Percentiles rank a stretch among this genome's conserved stretches.
Evolutionary conservation across 2,113 vertebrate species (phyloP).

Genomic region (Promerops cafer): DNA sequence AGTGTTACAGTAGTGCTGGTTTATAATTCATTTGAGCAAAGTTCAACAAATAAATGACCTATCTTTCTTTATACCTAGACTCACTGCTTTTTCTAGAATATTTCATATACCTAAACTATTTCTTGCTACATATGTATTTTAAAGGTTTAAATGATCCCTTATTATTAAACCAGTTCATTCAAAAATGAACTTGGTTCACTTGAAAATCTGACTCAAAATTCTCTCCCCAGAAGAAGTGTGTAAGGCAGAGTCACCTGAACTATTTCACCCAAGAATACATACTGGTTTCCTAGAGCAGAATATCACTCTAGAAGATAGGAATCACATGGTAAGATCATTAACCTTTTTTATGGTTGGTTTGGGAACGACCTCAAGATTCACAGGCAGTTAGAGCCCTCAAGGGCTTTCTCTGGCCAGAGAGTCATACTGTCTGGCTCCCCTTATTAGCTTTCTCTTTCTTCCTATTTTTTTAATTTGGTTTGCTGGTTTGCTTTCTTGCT

Average conservation of each 20-base stretch:
- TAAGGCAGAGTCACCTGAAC: neutral
- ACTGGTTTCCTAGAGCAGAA: neutral
- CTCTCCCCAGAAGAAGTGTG: neutral
- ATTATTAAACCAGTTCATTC: neutral
- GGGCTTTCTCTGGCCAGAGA: slow-evolving; percentile 18
- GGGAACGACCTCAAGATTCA: neutral
- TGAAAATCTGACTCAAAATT: neutral
- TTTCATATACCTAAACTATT: neutral
- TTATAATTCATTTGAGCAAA: neutral
- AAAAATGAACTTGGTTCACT: neutral
- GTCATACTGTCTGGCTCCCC: slow-evolving; percentile 15
- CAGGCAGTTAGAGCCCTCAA: neutral
- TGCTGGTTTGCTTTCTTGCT: neutral
- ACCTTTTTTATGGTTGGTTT: neutral
- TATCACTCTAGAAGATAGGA: neutral
- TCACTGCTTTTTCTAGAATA: neutral
- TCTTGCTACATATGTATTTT: neutral
- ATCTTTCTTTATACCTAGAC: neutral
- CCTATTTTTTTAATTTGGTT: slow-evolving; percentile 12
- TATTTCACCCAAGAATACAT: neutral
- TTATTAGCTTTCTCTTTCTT: slow-evolving; percentile 46
- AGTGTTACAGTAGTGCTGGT: neutral
- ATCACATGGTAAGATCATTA: neutral
- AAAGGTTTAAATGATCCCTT: neutral
- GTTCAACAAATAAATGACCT: neutral